Evolutionary conservation across 2,797 vertebrate species (phyloP), one percentile per base, ranked within the genome.

Genomic region (Eospalax fontanierii): DNA sequence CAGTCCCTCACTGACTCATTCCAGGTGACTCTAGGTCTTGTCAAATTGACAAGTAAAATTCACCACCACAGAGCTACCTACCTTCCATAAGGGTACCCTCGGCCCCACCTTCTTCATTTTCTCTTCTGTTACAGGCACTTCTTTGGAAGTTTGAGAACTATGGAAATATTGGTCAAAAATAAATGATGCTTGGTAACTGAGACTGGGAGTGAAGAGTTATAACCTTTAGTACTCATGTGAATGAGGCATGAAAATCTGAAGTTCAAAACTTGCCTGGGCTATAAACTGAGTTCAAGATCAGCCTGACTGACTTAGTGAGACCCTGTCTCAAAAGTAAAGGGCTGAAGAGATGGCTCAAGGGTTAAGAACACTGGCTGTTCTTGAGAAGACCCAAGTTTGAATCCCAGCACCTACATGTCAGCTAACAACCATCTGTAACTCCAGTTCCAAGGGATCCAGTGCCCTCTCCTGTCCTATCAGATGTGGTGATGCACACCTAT

Each of bases 111-210:
- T n/a, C 79, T 84, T 16, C 40, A 19, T 74, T 61, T 78, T 65
- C 50, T 94, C 81, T 91, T n/a, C 30, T 68, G 22, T 68, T 80
- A 81, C 35, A 76, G 18, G n/a, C 38, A 63, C 46, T 79, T 86
- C 70, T n/a, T 59, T 68, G 30, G 80, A 90, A 33, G 35, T 71
- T 73, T 91, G 54, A 87, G 90, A 66, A 94, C 61, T 63, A 63
- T 35, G 40, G 59, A 59, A 61, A 94, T 40, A 59, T 3, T 92
- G 33, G 22, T 86, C 22, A 89, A 81, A 71, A 83, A n/a, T 40
- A 70, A 88, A 66, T 50, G 33, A 28, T 74, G 30, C 18, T 83
- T 83, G n/a, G 59, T 82, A 82, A 30, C 26, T 81, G 38, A 24
- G 26, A 35, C 24, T 28, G 57, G 12, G 15, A n/a, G 6, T 61